These are phyloP conservation scores for Trichacis sp. DNA, from an alignment of 2,888 invertebrate genomes.

Conservation along the genomic window DNA sequence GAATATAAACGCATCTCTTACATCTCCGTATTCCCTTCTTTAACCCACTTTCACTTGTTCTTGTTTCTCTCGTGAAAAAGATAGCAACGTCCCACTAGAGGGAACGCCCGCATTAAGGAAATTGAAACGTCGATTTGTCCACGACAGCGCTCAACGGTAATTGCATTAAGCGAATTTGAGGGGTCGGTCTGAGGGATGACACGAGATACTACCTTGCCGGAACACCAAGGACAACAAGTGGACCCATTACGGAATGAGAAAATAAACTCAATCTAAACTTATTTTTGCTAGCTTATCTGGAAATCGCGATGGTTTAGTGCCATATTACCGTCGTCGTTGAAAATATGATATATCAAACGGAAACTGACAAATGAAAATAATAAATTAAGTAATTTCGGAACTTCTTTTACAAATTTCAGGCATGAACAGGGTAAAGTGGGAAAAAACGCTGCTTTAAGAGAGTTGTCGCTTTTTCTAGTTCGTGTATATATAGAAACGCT, in stretches of 20 bases:
- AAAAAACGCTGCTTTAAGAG: no score
- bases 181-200: slow-evolving; percentile 30
- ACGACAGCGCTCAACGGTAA: slow-evolving; percentile 60
- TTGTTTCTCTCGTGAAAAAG: slow-evolving; percentile 24
- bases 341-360: not conserved
- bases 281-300: not conserved
- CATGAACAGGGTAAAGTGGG: no score
- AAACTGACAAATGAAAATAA: not conserved
- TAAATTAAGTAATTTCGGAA: no score
- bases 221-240: slow-evolving; percentile 11
- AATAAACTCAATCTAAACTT: slow-evolving; percentile 36
- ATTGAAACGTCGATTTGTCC: slow-evolving; percentile 69
- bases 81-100: slow-evolving; percentile 49
- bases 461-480: no score
- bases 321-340: not conserved
- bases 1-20: slow-evolving; percentile 44
- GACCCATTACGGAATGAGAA: slow-evolving; percentile 41
- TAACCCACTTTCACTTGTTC: no score
- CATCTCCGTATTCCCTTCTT: slow-evolving; percentile 23
- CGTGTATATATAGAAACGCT: no score
- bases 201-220: slow-evolving; percentile 25
- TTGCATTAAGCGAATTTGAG: slow-evolving; percentile 58
- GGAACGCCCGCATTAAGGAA: slow-evolving; percentile 64
- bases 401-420: no score
- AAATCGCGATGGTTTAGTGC: not conserved